Evolutionary conservation across 2,113 vertebrate genomes (phyloP), one percentile per base, ranked within the genome.

Genomic region (Falco punctatus): DNA sequence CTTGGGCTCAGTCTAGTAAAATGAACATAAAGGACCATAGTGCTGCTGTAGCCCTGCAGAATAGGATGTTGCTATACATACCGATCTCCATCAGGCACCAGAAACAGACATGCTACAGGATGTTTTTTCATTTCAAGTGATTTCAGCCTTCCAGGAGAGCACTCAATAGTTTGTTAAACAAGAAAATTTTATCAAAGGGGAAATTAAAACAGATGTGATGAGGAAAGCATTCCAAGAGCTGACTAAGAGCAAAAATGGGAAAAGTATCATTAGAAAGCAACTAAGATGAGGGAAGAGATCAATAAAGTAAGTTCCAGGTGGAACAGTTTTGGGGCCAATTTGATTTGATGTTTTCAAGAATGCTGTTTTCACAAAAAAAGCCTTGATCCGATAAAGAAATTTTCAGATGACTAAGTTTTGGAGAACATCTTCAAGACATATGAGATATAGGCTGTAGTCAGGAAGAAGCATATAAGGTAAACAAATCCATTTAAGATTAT

Each of bases 11-110:
- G 2, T 9, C 55, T 59, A 11, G 16, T 38, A 15, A 58, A 81
- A 24, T 2, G 5, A 40, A n/a, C 3, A 10, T 28, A 62, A 73
- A 61, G 30, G 35, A n/a, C 7, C 0, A 0, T 9, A 19, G 30
- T 10, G 71, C 48, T 80, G 33, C 49, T 64, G 16, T 10, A 62
- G 22, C 24, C 5, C 27, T 61, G 20, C 19, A 88, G 18, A 71
- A 70, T 2, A 42, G 1, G 40, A 35, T 33, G 22, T 23, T 80
- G 38, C 13, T 62, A 17, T 15, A 22, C 10, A 14, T 21, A 51
- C 5, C 5, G 2, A 13, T 42, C 20, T 40, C 15, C 18, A 52
- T 16, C 7, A 23, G 3, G 21, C 55, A 55, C 35, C 11, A 80
- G 49, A 94, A 54, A 40, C 7, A 46, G 32, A 32, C 5, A 48